Evolutionary conservation across 2,888 invertebrate genomes (phyloP).

Genomic region (Diarsia mendica): DNA sequence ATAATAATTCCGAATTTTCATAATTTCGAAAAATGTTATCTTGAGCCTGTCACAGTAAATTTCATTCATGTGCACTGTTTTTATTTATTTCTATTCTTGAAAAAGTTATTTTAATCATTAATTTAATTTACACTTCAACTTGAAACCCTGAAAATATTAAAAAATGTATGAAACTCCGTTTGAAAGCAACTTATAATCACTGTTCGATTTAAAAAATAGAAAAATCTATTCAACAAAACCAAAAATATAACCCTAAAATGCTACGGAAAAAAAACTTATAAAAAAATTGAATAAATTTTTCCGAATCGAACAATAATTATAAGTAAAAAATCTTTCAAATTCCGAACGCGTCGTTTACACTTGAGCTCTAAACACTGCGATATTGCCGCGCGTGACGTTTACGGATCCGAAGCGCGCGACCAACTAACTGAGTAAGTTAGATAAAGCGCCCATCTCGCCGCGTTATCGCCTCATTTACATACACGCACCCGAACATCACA

Average conservation of each 20-base stretch:
- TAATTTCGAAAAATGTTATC: conserved; percentile 78
- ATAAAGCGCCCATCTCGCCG: conserved; percentile 80
- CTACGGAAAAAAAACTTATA: conserved; percentile 23
- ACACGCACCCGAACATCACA: conserved; percentile 77
- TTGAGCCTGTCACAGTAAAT: conserved; percentile 73
- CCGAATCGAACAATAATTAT: conserved; percentile 59
- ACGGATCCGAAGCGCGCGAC: conserved; percentile 85
- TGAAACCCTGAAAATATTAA: conserved; percentile 50
- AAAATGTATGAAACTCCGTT: conserved; percentile 29
- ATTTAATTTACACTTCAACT: conserved; percentile 39
- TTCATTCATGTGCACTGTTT: conserved; percentile 76
- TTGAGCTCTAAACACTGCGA: conserved; percentile 67
- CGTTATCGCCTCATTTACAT: conserved; percentile 88
- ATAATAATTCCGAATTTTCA: conserved; percentile 88
- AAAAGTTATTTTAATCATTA: conserved; percentile 32
- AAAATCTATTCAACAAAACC: conserved; percentile 28
- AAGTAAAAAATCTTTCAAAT: conserved; percentile 51
- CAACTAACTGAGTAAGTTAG: conserved; percentile 83
- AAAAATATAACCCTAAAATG: conserved; percentile 15
- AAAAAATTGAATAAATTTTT: conserved; percentile 36
- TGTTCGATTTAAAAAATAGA: conserved; percentile 48
- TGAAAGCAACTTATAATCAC: conserved; percentile 58
- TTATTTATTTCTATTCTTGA: conserved; percentile 31
- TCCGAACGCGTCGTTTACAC: conserved; percentile 62
- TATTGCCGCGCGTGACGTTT: conserved; percentile 78